A percentile compares a stretch with the other conserved stretches of the same genome.
Conservation (phyloP, 2,888 invertebrate genomes). For the Plagiodera versicolora region DNA sequence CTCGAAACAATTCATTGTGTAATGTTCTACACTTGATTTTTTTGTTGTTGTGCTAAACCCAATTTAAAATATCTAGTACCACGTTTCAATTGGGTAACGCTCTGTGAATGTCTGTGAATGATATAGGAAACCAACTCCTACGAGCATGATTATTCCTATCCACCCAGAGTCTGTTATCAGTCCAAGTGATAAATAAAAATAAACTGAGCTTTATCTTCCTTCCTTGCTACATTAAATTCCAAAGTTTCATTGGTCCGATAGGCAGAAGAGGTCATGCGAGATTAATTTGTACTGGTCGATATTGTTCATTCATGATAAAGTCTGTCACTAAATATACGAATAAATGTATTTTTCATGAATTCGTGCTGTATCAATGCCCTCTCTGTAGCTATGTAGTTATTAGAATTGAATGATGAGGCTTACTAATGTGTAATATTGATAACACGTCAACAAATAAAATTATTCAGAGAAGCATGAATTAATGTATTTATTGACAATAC, state of each 20-base stretch:
- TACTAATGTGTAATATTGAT: no score
- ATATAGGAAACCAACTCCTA: constrained; percentile 20
- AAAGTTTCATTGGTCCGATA: not conserved
- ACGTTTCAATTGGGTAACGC: not conserved
- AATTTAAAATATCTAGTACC: no score
- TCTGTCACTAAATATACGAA: not conserved
- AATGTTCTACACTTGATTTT: no score
- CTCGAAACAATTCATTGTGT: no score
- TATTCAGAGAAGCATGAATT: no score
- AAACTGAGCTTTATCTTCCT: constrained; percentile 9
- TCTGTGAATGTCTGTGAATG: not conserved
- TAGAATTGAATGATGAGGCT: no score
- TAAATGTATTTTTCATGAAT: not conserved
- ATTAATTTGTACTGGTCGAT: not conserved
- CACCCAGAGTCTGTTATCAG: not conserved
- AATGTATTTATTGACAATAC: no score
- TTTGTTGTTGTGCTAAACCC: no score
- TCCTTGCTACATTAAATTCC: not conserved
- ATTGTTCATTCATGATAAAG: not conserved
- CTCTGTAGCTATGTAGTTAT: no score
- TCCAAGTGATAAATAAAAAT: not conserved
- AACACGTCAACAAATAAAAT: no score
- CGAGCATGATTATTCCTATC: constrained; percentile 3
- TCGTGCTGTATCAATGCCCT: no score
- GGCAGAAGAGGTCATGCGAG: not conserved